Conservation (phyloP, 2,797 vertebrate genomes). For the Numenius phaeopus region DNA sequence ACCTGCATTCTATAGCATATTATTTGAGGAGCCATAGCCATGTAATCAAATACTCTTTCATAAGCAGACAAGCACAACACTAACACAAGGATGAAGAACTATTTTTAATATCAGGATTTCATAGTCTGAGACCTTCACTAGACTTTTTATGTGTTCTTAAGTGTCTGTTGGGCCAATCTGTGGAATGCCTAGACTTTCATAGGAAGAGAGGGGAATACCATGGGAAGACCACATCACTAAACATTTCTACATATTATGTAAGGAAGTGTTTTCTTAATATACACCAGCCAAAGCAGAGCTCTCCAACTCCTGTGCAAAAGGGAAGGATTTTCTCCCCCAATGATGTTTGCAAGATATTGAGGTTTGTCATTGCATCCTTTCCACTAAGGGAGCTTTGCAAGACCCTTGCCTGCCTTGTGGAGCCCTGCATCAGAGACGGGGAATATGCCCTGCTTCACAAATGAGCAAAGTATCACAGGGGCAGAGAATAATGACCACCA, state of each 20-base stretch:
- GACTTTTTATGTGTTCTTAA: neutral
- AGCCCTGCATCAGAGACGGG: neutral
- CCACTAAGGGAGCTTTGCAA: neutral
- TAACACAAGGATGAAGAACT: neutral
- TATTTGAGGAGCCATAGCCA: neutral
- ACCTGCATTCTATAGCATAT: neutral
- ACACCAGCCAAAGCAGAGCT: neutral
- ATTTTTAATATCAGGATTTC: neutral
- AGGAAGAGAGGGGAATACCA: neutral
- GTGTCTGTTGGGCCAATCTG: neutral
- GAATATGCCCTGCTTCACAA: neutral
- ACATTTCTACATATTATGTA: neutral
- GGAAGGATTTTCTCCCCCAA: neutral
- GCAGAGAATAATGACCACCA: neutral
- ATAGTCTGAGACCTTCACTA: neutral
- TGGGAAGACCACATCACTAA: neutral
- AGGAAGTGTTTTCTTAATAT: neutral
- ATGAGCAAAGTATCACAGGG: fast-evolving
- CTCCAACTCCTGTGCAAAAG: neutral
- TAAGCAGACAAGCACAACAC: neutral
- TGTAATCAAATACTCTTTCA: neutral
- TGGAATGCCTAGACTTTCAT: neutral
- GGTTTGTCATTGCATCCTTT: neutral
- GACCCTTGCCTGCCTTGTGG: neutral
- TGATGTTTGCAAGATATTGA: neutral